phyloP scores from a whole-genome alignment of 2,797 vertebrate genomes.

The Helarctos malayanus region DNA sequence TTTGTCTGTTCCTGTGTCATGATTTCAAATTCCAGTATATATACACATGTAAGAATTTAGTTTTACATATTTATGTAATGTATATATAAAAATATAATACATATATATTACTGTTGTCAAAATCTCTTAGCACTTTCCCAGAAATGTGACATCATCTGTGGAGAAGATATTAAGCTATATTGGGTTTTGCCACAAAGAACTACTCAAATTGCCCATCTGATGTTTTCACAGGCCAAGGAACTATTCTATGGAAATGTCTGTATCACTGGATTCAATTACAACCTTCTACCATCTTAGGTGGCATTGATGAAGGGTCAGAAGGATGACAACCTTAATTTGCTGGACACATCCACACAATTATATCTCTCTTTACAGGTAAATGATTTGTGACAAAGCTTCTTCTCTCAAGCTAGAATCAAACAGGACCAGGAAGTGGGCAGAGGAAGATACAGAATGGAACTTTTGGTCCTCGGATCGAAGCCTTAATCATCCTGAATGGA shows the following conservation, averaged over 20 bases:
- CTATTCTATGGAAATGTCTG: not conserved
- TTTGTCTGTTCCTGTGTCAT: not conserved
- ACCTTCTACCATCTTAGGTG: not conserved
- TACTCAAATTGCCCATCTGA: conserved; percentile 28
- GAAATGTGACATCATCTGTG: conserved; percentile 38
- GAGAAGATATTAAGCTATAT: not conserved
- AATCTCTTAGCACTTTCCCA: not conserved
- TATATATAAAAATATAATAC: not conserved
- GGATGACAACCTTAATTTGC: not conserved
- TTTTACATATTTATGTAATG: not conserved
- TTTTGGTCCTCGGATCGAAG: not conserved
- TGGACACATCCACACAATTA: not conserved
- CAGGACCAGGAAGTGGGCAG: not conserved
- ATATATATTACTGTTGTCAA: conserved; percentile 8
- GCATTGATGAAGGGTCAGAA: not conserved
- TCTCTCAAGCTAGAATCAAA: not conserved
- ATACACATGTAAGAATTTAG: not conserved
- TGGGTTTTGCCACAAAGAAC: not conserved
- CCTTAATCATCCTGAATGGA: not conserved
- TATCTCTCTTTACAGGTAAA: not conserved
- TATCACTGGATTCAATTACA: not conserved
- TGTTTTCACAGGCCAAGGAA: conserved; percentile 1
- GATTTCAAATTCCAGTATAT: conserved; percentile 33
- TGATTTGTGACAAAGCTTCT: not conserved
- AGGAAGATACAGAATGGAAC: not conserved